Base-by-base conservation (phyloP, 2,113 vertebrate species). In the Atherinomorus stipes region DNA sequence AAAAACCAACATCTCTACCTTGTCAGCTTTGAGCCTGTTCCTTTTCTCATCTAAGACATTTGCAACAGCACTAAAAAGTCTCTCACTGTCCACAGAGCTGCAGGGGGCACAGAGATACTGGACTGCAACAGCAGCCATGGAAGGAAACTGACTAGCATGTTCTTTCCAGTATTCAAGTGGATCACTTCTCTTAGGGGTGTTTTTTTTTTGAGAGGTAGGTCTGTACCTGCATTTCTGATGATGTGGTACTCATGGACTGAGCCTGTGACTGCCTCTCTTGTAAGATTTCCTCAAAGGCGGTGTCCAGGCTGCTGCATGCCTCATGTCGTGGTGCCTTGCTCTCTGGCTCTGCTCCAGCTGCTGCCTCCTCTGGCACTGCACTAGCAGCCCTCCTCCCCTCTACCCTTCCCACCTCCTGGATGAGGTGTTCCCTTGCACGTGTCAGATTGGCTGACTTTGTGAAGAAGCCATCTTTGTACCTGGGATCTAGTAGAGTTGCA, bases 21-120 rank as follows among this genome's bases (percentile, higher is more conserved):
- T 52, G 8, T 25, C 51, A 52, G 51, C 5, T 49, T 49, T 49
- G 47, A 49, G 47, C 10, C 47, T 49, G 47, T 49, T n/a, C n/a
- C n/a, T n/a, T n/a, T n/a, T n/a, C n/a, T n/a, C n/a, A n/a, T n/a
- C n/a, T n/a, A n/a, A n/a, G n/a, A n/a, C n/a, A n/a, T n/a, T n/a
- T n/a, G n/a, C n/a, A n/a, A n/a, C n/a, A n/a, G n/a, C n/a, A n/a
- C n/a, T n/a, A n/a, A n/a, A n/a, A n/a, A n/a, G n/a, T n/a, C 51
- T 53, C 11, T 52, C 51, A 26, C 51, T 53, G 23, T 53, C 51
- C 23, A 53, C 23, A 26, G 51, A 53, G 51, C 51, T 53, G 51
- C 51, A 53, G 4, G 51, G 51, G 23, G 51, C 51, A 53, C 51
- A 26, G 22, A 53, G 51, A 16, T 53, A 53, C n/a, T 23, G 4